Base-by-base conservation (phyloP, 1,140 invertebrate genomes). In the Stegodyphus dumicola region DNA sequence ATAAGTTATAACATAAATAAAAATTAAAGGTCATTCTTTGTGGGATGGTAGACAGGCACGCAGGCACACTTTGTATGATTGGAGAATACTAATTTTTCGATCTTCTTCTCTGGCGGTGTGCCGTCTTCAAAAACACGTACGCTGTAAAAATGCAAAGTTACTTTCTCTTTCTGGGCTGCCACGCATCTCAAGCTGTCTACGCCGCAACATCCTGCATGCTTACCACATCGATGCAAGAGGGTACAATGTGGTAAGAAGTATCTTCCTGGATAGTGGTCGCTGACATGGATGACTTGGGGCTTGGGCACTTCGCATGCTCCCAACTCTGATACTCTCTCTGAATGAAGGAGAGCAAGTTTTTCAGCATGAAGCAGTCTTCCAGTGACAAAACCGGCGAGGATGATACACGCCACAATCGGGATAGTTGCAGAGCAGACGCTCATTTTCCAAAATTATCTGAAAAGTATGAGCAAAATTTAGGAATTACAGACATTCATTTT, bases 1-100 rank as follows among this genome's bases (percentile, higher is more conserved):
- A n/a, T 33, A 33, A 33, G 1, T 33, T 33, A 33, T 3, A 33
- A 33, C 33, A 33, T 3, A 33, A 33, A 33, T 33, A 33, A 33
- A 33, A 33, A 9, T 75, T 33, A 83, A 13, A 83, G 71, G 54
- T 75, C 71, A 48, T 83, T 49, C 9, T 48, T 65, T 9, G 10
- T 17, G 6, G 11, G 5, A 11, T 18, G 64, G 0, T 77, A n/a
- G 0, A 60, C 70, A 9, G 70, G 70, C 5, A n/a, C 56, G 71
- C 88, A 88, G 51, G 74, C 88, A 69, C 88, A 88, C 65, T 56
- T 67, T 4, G 88, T 88, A 60, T 88, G 88, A 49, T 88, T 88
- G 6, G 79, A 81, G 51, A 88, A 88, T 1, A 70, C 18, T 3
- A 88, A 13, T 49, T 87, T 88, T 52, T 87, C 88, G 7, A 88